phyloP scores from a whole-genome alignment of 2,113 vertebrate species.

The Scytalopus superciliaris region DNA sequence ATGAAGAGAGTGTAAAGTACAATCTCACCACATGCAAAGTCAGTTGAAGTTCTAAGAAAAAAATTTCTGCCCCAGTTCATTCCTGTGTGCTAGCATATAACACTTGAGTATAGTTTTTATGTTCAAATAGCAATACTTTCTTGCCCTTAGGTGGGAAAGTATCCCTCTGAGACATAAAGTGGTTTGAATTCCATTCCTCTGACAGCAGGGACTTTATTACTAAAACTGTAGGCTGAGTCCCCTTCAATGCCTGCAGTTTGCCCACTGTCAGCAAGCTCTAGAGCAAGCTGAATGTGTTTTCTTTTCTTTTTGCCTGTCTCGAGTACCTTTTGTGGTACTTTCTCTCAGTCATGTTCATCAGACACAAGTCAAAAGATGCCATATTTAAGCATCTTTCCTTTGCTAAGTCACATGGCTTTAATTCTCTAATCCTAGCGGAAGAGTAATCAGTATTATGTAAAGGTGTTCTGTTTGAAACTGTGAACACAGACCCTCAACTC shows the following conservation, averaged over 20 bases:
- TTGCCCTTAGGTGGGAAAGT: background rate
- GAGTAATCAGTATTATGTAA: background rate
- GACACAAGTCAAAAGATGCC: background rate
- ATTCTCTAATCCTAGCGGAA: background rate
- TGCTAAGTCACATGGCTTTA: background rate
- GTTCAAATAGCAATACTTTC: background rate
- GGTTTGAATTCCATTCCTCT: background rate
- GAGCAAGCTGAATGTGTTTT: background rate
- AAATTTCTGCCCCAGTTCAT: background rate
- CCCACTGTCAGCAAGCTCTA: background rate
- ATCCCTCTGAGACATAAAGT: background rate
- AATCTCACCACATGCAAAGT: background rate
- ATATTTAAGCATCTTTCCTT: background rate
- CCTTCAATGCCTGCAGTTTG: background rate
- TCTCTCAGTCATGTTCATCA: background rate
- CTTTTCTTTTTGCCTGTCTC: background rate
- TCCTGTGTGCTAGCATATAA: background rate
- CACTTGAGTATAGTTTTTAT: background rate
- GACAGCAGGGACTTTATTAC: background rate
- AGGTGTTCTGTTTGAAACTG: background rate
- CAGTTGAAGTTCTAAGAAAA: background rate
- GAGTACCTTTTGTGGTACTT: background rate
- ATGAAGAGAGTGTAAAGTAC: background rate
- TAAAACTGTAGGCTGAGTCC: background rate
- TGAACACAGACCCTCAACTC: background rate